These are phyloP conservation scores for Eurosta solidaginis DNA, from an alignment of 1,140 invertebrate genomes.

Conservation along the genomic window DNA sequence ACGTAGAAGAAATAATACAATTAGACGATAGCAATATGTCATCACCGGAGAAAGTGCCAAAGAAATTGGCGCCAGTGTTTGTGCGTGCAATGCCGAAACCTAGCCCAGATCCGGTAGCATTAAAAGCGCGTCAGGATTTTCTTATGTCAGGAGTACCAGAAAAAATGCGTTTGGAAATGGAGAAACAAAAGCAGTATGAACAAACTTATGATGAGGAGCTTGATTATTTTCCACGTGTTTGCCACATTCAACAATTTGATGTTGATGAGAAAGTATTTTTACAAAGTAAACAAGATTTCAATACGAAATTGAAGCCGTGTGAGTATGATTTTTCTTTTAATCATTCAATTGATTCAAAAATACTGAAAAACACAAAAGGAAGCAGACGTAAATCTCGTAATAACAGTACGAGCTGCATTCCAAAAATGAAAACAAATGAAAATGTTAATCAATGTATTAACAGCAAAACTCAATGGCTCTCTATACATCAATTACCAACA, in stretches of 20 bases:
- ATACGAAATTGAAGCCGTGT: not conserved
- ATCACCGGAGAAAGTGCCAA: slow-evolving; percentile 38
- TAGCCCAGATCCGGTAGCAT: slow-evolving; percentile 60
- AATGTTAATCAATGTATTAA: not conserved
- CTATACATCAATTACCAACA: slow-evolving; percentile 31
- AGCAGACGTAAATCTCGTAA: slow-evolving; percentile 28
- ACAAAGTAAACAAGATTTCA: not conserved
- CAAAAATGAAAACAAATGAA: not conserved
- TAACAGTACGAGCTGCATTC: slow-evolving; percentile 38
- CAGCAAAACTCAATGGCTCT: not conserved
- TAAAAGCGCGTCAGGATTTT: slow-evolving; percentile 67
- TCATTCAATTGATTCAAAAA: not conserved
- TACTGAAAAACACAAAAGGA: not conserved
- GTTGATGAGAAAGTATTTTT: not conserved
- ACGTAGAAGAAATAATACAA: slow-evolving; percentile 40
- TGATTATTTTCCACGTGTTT: slow-evolving; percentile 62
- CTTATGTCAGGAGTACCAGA: slow-evolving; percentile 66
- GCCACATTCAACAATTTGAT: slow-evolving; percentile 58
- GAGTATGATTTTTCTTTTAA: not conserved
- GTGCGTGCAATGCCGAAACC: slow-evolving; percentile 61
- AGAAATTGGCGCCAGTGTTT: slow-evolving; percentile 69
- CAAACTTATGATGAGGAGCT: slow-evolving; percentile 53
- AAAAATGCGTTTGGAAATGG: slow-evolving; percentile 62
- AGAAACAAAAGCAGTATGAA: slow-evolving; percentile 57
- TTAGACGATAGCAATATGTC: slow-evolving; percentile 44